A percentile compares a stretch with the other conserved stretches of the same genome.
phyloP scores from a whole-genome alignment of 1,140 invertebrate species.

The Laodelphax striatellus region DNA sequence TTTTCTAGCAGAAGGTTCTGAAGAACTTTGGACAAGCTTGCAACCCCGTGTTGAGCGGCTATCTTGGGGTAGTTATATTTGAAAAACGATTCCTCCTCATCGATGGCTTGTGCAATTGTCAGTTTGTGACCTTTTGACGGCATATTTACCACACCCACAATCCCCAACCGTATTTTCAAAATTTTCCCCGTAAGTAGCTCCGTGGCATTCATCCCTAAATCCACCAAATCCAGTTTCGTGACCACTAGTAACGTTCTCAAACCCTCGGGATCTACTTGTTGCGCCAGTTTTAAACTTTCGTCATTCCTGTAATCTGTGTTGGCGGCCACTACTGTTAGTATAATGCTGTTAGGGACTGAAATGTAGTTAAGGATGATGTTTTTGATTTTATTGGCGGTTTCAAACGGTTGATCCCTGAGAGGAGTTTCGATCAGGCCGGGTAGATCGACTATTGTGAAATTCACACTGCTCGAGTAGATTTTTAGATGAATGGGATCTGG shows the following conservation, averaged over 20 bases:
- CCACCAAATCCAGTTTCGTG: slow-evolving; percentile 69
- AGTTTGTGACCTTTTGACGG: slow-evolving; percentile 55
- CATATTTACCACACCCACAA: slow-evolving; percentile 63
- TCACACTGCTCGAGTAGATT: slow-evolving; percentile 53
- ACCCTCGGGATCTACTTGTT: slow-evolving; percentile 49
- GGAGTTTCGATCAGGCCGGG: slow-evolving; percentile 50
- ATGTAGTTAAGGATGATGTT: slow-evolving; percentile 46
- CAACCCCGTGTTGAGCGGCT: slow-evolving; percentile 46
- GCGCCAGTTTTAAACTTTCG: slow-evolving; percentile 48
- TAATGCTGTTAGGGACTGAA: slow-evolving; percentile 36
- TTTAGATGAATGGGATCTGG: slow-evolving; percentile 56
- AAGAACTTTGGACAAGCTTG: slow-evolving; percentile 46
- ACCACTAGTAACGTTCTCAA: slow-evolving; percentile 55
- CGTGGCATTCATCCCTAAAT: slow-evolving; percentile 61
- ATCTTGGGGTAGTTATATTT: slow-evolving; percentile 51
- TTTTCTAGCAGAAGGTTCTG: slow-evolving; percentile 55
- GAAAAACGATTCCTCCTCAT: slow-evolving; percentile 48
- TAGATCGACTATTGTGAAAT: slow-evolving; percentile 48
- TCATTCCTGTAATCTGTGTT: slow-evolving; percentile 54
- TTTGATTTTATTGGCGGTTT: slow-evolving; percentile 46
- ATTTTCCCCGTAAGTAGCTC: slow-evolving; percentile 56
- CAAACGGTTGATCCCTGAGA: slow-evolving; percentile 48
- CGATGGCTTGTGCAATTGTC: slow-evolving; percentile 42
- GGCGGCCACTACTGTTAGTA: slow-evolving; percentile 46
- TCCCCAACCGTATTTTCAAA: slow-evolving; percentile 65